Conservation (phyloP, 2,888 invertebrate species). For the Drosophila macrothrix region DNA sequence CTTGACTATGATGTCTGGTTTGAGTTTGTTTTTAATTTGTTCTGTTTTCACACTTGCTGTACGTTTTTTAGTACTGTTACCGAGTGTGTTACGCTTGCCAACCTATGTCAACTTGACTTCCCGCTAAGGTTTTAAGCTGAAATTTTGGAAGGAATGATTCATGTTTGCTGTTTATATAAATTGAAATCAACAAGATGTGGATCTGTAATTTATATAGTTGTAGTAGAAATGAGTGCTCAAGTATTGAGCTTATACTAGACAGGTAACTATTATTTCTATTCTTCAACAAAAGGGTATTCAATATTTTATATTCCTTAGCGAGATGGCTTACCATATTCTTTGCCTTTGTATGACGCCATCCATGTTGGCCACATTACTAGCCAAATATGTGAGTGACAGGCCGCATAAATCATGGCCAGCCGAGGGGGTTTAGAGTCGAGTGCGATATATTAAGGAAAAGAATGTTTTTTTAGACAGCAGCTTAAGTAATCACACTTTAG, state of each 20-base stretch:
- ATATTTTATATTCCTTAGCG: not conserved
- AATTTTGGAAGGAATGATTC: not conserved
- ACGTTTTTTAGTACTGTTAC: not conserved
- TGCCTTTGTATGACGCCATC: conserved; percentile 67
- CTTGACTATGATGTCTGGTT: conserved; percentile 10
- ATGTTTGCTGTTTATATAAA: not conserved
- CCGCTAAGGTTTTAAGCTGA: not conserved
- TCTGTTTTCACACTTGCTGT: not conserved
- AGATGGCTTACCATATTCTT: not conserved
- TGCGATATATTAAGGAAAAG: conserved; percentile 5
- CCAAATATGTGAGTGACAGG: conserved; percentile 57
- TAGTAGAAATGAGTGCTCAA: not conserved
- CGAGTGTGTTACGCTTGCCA: not conserved
- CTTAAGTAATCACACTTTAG: conserved; percentile 26
- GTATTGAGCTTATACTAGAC: not conserved
- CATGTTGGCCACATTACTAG: conserved; percentile 42
- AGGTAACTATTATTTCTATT: not conserved
- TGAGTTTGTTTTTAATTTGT: conserved; percentile 9
- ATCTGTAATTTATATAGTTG: not conserved
- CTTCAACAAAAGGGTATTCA: conserved; percentile 6
- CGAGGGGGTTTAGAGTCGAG: not conserved
- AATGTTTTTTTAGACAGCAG: conserved; percentile 33
- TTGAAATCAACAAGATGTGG: too few relatives aligned
- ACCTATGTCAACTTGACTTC: not conserved
- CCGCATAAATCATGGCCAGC: conserved; percentile 66